phyloP scores from a whole-genome alignment of 2,888 invertebrate species.

The Catocala sponsa region DNA sequence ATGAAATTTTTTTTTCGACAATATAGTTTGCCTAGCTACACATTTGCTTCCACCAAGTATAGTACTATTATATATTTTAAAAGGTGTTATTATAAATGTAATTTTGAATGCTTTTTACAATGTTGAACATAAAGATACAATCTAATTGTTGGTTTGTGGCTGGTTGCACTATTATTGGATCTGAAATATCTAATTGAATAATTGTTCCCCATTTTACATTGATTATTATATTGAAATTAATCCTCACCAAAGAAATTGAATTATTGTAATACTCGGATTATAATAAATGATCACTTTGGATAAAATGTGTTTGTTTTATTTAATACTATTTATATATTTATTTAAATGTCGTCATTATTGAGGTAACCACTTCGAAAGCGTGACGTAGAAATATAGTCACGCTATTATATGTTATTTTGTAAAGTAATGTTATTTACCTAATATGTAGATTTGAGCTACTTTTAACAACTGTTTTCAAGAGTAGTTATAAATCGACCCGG shows the following conservation, averaged over 20 bases:
- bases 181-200: conserved; percentile 54
- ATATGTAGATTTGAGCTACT: too few relatives aligned
- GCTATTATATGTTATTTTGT: too few relatives aligned
- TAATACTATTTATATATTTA: neutral
- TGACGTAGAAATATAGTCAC: too few relatives aligned
- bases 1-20: too few relatives aligned
- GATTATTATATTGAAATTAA: conserved; percentile 68
- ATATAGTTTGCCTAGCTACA: neutral
- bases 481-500: too few relatives aligned
- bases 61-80: conserved; percentile 28
- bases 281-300: conserved; percentile 80
- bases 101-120: conserved; percentile 25
- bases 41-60: neutral
- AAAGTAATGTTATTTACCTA: too few relatives aligned
- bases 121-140: conserved; percentile 35
- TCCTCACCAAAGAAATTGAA: conserved; percentile 84
- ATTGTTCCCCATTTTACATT: conserved; percentile 50
- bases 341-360: too few relatives aligned
- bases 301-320: conserved; percentile 59
- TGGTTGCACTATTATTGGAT: conserved; percentile 56
- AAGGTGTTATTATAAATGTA: conserved; percentile 28
- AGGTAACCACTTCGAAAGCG: too few relatives aligned
- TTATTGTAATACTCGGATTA: conserved; percentile 82
- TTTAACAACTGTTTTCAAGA: too few relatives aligned
- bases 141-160: conserved; percentile 33